Percentiles rank a stretch among this genome's conserved stretches.
These are phyloP conservation scores for Chroicocephalus ridibundus DNA, from an alignment of 2,113 vertebrate species.

Conservation along the genomic window DNA sequence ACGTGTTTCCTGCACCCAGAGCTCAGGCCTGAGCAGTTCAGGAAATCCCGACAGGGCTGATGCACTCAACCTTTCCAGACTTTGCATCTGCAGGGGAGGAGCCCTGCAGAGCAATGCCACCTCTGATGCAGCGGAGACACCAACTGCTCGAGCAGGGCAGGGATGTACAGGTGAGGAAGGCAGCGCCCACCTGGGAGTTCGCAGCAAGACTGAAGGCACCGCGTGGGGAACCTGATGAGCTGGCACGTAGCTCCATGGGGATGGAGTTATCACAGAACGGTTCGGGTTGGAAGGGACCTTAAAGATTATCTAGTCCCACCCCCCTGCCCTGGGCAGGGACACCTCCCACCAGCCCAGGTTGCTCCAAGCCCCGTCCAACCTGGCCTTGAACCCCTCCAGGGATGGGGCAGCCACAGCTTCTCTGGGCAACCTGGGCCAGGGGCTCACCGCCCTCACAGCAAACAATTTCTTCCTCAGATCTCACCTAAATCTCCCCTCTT, in stretches of 20 bases:
- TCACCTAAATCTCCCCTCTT: too few relatives aligned
- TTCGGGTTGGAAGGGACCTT: too few relatives aligned
- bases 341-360: too few relatives aligned
- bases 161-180: background rate
- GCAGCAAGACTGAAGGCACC: background rate
- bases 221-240: background rate
- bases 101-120: background rate
- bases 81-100: background rate
- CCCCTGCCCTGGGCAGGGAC: too few relatives aligned
- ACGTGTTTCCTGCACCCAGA: background rate
- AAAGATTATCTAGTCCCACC: too few relatives aligned
- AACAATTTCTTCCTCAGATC: too few relatives aligned
- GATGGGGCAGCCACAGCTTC: too few relatives aligned
- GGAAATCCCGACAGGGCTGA: background rate
- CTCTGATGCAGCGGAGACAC: background rate
- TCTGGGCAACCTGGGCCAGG: too few relatives aligned
- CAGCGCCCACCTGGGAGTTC: rapidly evolving
- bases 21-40: background rate
- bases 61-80: background rate
- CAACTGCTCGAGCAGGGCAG: background rate
- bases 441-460: too few relatives aligned
- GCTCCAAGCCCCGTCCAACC: too few relatives aligned
- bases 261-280: too few relatives aligned
- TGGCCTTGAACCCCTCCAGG: too few relatives aligned
- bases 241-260: background rate